A percentile compares a stretch with the other conserved stretches of the same genome.
phyloP scores from a whole-genome alignment of 2,888 invertebrate species.

The Heliconius aoede region DNA sequence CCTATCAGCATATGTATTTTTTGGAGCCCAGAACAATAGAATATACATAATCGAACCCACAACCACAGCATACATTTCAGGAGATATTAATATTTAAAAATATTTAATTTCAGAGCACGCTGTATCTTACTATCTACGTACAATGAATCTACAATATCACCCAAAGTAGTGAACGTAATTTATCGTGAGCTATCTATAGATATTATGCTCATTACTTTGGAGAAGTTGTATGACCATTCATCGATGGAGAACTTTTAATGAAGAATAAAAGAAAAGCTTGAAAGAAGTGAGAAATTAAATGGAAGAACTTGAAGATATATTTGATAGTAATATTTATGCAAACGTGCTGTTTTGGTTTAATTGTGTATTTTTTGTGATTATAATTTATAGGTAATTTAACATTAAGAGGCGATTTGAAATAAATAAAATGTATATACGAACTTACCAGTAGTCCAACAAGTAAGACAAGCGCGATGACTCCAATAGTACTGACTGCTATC shows the following conservation, averaged over 20 bases:
- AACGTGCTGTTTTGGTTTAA: not conserved
- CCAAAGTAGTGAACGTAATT: conserved; percentile 82
- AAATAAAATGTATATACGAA: conserved; percentile 42
- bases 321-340: not conserved
- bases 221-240: conserved; percentile 71
- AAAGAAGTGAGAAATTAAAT: not conserved
- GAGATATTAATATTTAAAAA: not conserved
- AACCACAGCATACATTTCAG: not conserved
- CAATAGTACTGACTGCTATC: conserved; percentile 91
- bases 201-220: conserved; percentile 83
- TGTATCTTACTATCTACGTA: not conserved
- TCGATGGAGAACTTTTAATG: conserved; percentile 43
- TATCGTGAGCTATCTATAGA: conserved; percentile 74
- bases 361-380: not conserved
- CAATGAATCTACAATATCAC: conserved; percentile 64
- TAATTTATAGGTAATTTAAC: too few species aligned
- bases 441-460: conserved; percentile 91
- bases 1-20: too few species aligned
- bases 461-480: conserved; percentile 89
- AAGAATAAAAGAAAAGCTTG: not conserved
- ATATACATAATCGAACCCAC: not conserved
- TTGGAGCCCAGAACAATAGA: too few species aligned
- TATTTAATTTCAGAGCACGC: conserved; percentile 47
- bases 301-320: not conserved
- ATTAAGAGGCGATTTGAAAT: too few species aligned